Evolutionary conservation across 2,113 vertebrate genomes (phyloP).

Genomic region (Melospiza georgiana): DNA sequence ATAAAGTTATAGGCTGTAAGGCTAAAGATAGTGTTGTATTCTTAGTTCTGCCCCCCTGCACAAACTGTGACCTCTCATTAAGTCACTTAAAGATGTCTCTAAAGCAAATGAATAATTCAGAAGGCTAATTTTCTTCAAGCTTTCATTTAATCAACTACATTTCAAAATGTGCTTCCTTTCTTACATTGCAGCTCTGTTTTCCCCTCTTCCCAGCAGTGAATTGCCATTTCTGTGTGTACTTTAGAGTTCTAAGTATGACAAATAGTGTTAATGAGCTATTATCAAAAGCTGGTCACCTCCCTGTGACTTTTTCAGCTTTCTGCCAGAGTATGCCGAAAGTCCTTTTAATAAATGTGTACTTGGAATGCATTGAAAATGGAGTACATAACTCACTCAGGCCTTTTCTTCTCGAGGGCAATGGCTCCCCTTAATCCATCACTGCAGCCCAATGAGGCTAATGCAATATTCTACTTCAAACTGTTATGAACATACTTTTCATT

Average conservation of each 20-base stretch:
- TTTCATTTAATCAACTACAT: neutral
- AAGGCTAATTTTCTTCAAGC: neutral
- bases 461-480: neutral
- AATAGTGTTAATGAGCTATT: conserved; percentile 21
- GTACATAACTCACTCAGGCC: conserved; percentile 12
- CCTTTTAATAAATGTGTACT: neutral
- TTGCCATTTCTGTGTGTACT: neutral
- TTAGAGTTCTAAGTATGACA: neutral
- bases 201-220: neutral
- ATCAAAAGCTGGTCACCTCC: neutral
- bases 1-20: neutral
- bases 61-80: neutral
- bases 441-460: conserved; percentile 20
- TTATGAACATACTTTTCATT: conserved; percentile 55
- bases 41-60: neutral
- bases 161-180: neutral
- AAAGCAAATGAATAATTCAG: conserved; percentile 24
- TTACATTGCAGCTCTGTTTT: neutral
- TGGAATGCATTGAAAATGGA: neutral
- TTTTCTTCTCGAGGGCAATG: neutral
- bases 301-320: neutral
- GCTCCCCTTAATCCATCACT: conserved; percentile 10
- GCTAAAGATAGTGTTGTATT: neutral
- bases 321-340: neutral
- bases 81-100: neutral